Base-by-base conservation (phyloP, 1,140 invertebrate species). In the Drosophila neocordata region DNA sequence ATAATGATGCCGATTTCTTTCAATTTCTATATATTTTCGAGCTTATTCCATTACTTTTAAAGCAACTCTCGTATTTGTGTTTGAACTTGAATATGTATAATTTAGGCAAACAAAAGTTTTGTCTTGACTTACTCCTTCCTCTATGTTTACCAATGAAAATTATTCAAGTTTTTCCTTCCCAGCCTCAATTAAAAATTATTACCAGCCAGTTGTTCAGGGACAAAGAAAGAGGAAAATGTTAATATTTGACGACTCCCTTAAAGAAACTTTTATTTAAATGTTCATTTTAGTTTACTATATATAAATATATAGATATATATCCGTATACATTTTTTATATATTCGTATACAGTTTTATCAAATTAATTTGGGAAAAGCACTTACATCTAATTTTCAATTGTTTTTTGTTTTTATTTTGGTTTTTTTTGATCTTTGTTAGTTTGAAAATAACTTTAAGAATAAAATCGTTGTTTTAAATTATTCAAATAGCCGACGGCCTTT, bases 401-500 rank as follows among this genome's bases (percentile, higher is more conserved):
- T 48, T 6, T 48, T 20, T 44, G 4, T 8, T 44, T 15, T 41
- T 44, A 9, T 34, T 35, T 9, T 35, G 8, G 34, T 9, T 35
- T 12, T 35, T 48, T 48, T 48, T 18, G 13, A 20, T 48, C 15
- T 48, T 20, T 9, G 4, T 20, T 20, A 48, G 15, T 48, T 48
- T 48, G 41, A 48, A 18, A 55, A 4, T 34, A 27, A 27, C 27
- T 15, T 15, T 15, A 27, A 27, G 27, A 31, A 15, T 13, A 27
- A 55, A 31, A 15, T 31, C 52, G 24, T 55, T 55, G 27, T 13
- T 55, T 13, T 55, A 27, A 55, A 55, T 55, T 55, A 55, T 55
- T 55, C 52, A 55, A 55, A 55, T 55, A 55, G 52, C 22, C 24
- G 27, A 13, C 52, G 52, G 52, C 27, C 52, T 55, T 31, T 55